phyloP scores from a whole-genome alignment of 2,888 invertebrate species.

The Heteromurus nitidus region DNA sequence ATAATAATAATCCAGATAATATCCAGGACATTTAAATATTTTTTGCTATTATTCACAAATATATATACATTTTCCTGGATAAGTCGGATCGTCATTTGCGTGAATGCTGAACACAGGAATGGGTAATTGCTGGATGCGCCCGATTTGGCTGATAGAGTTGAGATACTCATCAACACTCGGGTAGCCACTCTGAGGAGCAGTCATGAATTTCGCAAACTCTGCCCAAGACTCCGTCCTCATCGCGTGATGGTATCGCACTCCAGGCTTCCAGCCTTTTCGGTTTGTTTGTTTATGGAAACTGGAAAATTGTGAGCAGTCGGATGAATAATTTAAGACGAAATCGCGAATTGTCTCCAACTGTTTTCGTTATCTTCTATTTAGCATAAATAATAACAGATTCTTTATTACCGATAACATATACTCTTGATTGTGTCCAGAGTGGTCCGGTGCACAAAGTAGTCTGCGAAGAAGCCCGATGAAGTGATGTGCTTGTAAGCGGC shows the following conservation, averaged over 20 bases:
- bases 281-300: slow-evolving; percentile 53
- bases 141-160: slow-evolving; percentile 47
- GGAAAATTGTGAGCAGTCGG: neutral
- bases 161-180: slow-evolving; percentile 34
- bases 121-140: slow-evolving; percentile 52
- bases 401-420: slow-evolving; percentile 44
- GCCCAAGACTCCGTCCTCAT: slow-evolving; percentile 49
- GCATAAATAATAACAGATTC: neutral
- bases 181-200: slow-evolving; percentile 51
- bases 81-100: slow-evolving; percentile 56
- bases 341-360: neutral
- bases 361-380: neutral
- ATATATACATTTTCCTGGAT: slow-evolving; percentile 47
- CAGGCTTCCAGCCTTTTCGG: slow-evolving; percentile 52
- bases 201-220: slow-evolving; percentile 52
- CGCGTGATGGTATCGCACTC: slow-evolving; percentile 55
- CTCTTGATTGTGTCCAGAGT: slow-evolving; percentile 52
- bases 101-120: slow-evolving; percentile 64
- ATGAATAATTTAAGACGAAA: neutral
- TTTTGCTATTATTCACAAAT: neutral
- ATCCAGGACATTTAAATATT: neutral
- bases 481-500: slow-evolving; percentile 48
- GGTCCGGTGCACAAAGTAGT: slow-evolving; percentile 50
- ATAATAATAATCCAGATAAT: neutral
- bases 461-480: slow-evolving; percentile 40